phyloP scores from a whole-genome alignment of 2,888 invertebrate species.

The Conus canariensis region DNA sequence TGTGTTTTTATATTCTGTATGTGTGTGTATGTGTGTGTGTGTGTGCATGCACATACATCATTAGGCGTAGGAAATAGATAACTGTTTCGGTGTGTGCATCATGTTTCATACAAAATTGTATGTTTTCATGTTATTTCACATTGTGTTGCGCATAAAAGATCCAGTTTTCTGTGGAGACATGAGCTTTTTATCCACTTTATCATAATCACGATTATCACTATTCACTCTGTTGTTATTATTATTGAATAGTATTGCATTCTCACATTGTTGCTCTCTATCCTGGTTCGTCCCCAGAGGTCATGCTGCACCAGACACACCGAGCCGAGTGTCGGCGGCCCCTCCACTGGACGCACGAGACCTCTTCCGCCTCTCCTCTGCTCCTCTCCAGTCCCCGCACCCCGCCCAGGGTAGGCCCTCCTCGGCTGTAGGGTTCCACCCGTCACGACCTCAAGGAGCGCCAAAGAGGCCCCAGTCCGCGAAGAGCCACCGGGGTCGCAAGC shows the following conservation, averaged over 20 bases:
- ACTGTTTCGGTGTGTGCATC: too few relatives aligned
- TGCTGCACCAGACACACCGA: not conserved
- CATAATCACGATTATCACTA: too few relatives aligned
- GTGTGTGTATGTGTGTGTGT: not conserved
- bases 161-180: too few relatives aligned
- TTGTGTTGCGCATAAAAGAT: too few relatives aligned
- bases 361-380: constrained; percentile 47
- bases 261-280: not conserved
- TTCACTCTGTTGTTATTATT: too few relatives aligned
- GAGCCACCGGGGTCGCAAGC: constrained; percentile 29
- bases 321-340: too few relatives aligned
- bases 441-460: constrained; percentile 16
- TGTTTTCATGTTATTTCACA: not conserved
- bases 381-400: not conserved
- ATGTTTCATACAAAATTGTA: not conserved
- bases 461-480: constrained; percentile 45
- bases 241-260: not conserved
- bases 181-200: too few relatives aligned
- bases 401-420: constrained; percentile 17
- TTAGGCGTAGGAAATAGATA: too few relatives aligned
- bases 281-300: not conserved
- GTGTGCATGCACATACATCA: not conserved
- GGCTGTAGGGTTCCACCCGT: not conserved
- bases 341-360: constrained; percentile 59
- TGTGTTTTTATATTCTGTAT: not conserved